These are phyloP conservation scores for Smutsia gigantea DNA, from an alignment of 2,797 vertebrate species.

Conservation along the genomic window DNA sequence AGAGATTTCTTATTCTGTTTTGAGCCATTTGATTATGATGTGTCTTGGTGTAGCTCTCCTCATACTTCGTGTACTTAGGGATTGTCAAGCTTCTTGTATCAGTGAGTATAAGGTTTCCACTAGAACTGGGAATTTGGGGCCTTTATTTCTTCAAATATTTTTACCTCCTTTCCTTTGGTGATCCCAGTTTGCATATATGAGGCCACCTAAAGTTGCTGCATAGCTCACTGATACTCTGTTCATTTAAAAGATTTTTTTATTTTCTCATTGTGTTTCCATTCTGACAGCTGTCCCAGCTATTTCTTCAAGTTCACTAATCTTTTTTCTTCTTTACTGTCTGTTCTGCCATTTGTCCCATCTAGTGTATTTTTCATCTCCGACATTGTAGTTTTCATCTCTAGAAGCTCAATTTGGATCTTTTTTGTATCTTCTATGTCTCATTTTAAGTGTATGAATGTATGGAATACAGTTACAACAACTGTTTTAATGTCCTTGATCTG, in stretches of 20 bases:
- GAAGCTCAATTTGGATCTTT: background rate
- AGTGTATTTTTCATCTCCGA: background rate
- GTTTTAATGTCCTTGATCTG: background rate
- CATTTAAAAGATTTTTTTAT: background rate
- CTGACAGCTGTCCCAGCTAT: background rate
- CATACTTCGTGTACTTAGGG: background rate
- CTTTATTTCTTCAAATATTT: background rate
- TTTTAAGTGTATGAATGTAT: background rate
- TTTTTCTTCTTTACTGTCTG: background rate
- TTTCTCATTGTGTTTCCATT: background rate
- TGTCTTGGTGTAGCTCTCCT: background rate
- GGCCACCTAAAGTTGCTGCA: background rate
- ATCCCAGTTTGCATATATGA: background rate
- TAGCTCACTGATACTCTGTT: background rate
- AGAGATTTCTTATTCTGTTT: background rate
- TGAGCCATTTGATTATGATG: background rate
- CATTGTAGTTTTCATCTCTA: background rate
- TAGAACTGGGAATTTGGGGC: background rate
- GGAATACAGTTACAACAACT: background rate
- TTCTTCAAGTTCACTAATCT: constrained; percentile 22
- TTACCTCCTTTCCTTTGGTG: background rate
- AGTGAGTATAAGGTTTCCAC: background rate
- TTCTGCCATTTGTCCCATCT: background rate
- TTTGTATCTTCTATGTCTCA: background rate
- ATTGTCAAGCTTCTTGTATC: background rate